Evolutionary conservation across 1,140 invertebrate genomes (phyloP).

Genomic region (Bombus terrestris): DNA sequence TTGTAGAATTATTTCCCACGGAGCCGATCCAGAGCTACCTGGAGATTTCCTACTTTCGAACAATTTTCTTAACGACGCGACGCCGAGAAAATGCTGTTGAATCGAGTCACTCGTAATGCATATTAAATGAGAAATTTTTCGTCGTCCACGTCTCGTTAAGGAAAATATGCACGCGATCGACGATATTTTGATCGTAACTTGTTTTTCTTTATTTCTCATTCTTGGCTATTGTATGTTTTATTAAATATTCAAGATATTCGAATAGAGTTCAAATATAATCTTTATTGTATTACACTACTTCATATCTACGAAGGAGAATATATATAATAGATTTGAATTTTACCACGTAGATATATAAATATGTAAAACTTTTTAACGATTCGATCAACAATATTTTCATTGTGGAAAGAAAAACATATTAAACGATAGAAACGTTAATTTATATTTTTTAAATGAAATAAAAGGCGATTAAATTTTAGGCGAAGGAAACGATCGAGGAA

Average conservation of each 20-base stretch:
- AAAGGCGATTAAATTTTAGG: background rate
- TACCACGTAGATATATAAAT: too few relatives aligned
- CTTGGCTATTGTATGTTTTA: background rate
- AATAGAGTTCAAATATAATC: background rate
- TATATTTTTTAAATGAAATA: background rate
- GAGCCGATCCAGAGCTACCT: constrained; percentile 3
- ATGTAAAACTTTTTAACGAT: background rate
- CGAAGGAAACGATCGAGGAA: too few relatives aligned
- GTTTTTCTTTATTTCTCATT: background rate
- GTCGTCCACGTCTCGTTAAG: constrained; percentile 23
- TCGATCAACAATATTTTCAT: background rate
- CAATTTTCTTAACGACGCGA: constrained; percentile 50
- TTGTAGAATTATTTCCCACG: constrained; percentile 47
- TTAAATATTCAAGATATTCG: background rate
- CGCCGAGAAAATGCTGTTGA: constrained; percentile 5
- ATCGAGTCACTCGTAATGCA: constrained; percentile 35
- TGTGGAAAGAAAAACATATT: background rate
- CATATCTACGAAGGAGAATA: too few relatives aligned
- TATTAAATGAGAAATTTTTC: constrained; percentile 26
- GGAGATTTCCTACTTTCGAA: constrained; percentile 38
- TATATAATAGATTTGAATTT: too few relatives aligned
- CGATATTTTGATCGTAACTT: background rate
- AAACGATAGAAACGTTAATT: background rate
- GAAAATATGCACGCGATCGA: background rate
- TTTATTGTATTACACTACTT: background rate